Conservation (phyloP, 2,888 invertebrate species). For the Troides oblongomaculatus region DNA sequence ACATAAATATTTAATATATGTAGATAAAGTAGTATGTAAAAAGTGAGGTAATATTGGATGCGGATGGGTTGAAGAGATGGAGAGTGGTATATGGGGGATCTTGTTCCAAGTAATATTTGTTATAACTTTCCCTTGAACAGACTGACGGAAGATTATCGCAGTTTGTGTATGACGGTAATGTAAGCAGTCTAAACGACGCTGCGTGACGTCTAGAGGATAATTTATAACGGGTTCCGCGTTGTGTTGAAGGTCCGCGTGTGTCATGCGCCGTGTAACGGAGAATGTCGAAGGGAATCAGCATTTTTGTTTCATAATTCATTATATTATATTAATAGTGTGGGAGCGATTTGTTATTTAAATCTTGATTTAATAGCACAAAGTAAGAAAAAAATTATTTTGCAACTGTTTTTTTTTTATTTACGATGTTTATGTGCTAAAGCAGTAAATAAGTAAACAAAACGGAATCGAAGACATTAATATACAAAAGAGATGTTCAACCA, state of each 20-base stretch:
- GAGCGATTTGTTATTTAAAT: background rate
- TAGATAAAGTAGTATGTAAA: too few relatives aligned
- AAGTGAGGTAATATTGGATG: too few relatives aligned
- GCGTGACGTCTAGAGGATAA: slow-evolving; percentile 11
- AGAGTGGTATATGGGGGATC: background rate
- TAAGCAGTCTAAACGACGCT: slow-evolving; percentile 10
- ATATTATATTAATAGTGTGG: slow-evolving; percentile 4
- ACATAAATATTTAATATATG: too few relatives aligned
- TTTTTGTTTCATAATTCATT: slow-evolving; percentile 3
- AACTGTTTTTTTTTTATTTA: too few relatives aligned
- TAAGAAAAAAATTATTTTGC: too few relatives aligned
- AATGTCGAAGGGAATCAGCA: slow-evolving; percentile 7
- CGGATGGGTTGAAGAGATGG: too few relatives aligned
- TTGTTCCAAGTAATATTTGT: slow-evolving; percentile 17
- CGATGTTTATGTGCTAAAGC: too few relatives aligned
- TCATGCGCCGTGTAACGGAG: slow-evolving; percentile 1
- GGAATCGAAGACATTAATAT: too few relatives aligned
- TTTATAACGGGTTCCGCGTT: slow-evolving; percentile 23
- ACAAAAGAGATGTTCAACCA: too few relatives aligned
- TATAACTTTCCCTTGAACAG: slow-evolving; percentile 16
- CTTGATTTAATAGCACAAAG: too few relatives aligned
- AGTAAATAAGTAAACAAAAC: too few relatives aligned
- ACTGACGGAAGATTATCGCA: slow-evolving; percentile 14
- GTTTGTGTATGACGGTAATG: slow-evolving; percentile 10
- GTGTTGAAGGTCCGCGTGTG: slow-evolving; percentile 7